A percentile compares a stretch with the other conserved stretches of the same genome.
Conservation (phyloP, 2,113 vertebrate species). For the Apodemus speciosus region DNA sequence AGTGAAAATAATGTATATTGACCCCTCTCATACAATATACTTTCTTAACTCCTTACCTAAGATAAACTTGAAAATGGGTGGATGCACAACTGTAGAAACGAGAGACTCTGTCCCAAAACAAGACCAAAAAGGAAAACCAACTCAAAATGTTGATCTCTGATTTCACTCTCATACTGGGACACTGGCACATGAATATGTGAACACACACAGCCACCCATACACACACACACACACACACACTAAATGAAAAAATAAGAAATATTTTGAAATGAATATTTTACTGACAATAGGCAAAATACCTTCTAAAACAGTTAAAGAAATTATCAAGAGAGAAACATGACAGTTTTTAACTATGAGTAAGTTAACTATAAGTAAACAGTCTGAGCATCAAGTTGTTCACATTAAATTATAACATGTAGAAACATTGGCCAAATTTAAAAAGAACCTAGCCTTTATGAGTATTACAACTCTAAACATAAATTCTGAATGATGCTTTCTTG, state of each 20-base stretch:
- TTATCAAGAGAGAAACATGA: neutral
- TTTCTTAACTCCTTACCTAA: neutral
- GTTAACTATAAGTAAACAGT: too few relatives aligned
- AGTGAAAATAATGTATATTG: too few relatives aligned
- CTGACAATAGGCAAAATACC: neutral
- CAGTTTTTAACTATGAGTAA: neutral
- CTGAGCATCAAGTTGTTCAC: neutral
- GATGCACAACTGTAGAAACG: neutral
- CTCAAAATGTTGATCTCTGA: neutral
- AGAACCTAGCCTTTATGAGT: neutral
- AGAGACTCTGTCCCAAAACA: neutral
- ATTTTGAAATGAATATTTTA: neutral
- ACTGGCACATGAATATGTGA: accelerated
- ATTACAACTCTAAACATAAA: neutral
- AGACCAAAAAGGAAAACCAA: neutral
- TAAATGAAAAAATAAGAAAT: neutral
- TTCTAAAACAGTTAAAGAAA: neutral
- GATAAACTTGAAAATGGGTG: neutral
- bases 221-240: neutral
- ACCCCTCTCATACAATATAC: neutral
- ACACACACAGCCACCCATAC: neutral
- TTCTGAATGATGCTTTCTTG: neutral
- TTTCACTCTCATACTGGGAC: accelerated
- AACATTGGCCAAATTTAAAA: neutral
- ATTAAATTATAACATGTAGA: neutral